Evolutionary conservation across 2,113 vertebrate species (phyloP).

Genomic region (Athene noctua): DNA sequence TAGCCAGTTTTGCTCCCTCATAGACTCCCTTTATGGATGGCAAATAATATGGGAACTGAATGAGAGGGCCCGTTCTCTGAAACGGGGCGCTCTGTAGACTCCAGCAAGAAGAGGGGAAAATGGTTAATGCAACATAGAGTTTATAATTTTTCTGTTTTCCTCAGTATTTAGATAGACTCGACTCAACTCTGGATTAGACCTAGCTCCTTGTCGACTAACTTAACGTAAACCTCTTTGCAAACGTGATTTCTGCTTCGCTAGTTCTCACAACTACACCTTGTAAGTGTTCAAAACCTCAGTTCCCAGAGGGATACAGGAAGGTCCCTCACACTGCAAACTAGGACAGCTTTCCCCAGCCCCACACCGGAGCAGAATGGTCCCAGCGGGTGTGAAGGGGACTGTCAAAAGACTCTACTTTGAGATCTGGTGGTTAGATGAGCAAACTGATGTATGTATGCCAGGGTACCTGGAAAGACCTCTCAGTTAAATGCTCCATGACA

Average conservation of each 20-base stretch:
- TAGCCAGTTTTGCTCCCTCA: neutral
- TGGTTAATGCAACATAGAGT: neutral
- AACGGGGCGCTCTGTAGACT: neutral
- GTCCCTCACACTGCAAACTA: neutral
- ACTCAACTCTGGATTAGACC: neutral
- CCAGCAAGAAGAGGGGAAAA: neutral
- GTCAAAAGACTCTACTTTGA: neutral
- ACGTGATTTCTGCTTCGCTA: neutral
- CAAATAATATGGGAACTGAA: neutral
- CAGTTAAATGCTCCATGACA: neutral
- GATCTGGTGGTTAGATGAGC: neutral
- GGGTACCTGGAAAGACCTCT: neutral
- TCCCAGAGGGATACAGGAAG: neutral
- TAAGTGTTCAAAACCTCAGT: neutral
- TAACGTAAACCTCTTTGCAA: neutral
- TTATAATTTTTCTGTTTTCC: neutral
- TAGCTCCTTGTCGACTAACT: neutral
- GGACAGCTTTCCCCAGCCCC: neutral
- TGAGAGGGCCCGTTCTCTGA: neutral
- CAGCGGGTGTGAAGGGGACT: fast-evolving
- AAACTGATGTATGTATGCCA: fast-evolving
- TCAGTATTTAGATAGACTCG: neutral
- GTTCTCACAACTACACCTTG: fast-evolving
- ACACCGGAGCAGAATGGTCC: neutral
- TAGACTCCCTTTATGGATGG: neutral